phyloP scores from a whole-genome alignment of 2,113 vertebrate species.

The Percina caprodes region DNA sequence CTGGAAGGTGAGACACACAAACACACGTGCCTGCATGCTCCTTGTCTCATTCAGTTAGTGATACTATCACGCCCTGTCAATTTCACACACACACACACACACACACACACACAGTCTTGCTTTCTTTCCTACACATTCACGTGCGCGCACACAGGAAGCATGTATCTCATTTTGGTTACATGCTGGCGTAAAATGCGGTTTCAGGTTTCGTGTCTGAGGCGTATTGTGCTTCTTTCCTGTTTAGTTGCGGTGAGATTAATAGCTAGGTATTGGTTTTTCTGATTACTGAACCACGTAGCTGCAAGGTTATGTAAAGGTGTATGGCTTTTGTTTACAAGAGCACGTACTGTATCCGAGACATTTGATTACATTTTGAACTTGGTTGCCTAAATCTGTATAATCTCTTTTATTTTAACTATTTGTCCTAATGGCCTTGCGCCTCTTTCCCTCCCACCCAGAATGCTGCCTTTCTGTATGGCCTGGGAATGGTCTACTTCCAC shows the following conservation, averaged over 20 bases:
- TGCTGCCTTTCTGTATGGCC: conserved; percentile 99
- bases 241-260: conserved; percentile 11
- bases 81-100: not conserved
- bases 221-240: conserved; percentile 18
- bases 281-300: not conserved
- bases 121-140: not conserved
- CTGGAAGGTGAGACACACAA: conserved; percentile 94
- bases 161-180: conserved; percentile 28
- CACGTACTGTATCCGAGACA: too few relatives aligned
- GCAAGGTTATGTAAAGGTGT: not conserved
- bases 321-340: not conserved
- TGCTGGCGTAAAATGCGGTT: conserved; percentile 35
- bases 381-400: not conserved
- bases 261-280: not conserved
- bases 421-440: not conserved
- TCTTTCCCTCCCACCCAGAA: conserved; percentile 83
- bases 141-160: conserved; percentile 32
- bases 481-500: conserved; percentile 99
- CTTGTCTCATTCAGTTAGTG: not conserved
- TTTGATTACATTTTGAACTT: not conserved
- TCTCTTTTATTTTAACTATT: not conserved
- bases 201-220: conserved; percentile 44
- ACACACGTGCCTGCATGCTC: not conserved
- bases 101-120: not conserved
- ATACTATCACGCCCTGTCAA: not conserved